Percentiles rank a stretch among this genome's conserved stretches.
phyloP scores from a whole-genome alignment of 2,113 vertebrate genomes.

The Pampusana beccarii region DNA sequence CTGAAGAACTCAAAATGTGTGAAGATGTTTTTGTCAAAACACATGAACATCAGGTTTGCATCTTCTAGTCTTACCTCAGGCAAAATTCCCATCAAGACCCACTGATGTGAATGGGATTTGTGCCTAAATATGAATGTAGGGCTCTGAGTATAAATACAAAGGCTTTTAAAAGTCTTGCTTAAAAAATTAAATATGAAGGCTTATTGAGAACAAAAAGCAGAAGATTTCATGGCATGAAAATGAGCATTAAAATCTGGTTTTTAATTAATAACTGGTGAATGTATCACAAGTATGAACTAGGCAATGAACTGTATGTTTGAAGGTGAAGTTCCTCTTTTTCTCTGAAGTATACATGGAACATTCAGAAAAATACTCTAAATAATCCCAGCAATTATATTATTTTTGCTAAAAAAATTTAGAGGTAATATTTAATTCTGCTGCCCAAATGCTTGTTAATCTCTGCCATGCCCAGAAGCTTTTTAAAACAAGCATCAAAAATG shows the following conservation, averaged over 20 bases:
- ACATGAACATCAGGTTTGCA: not conserved
- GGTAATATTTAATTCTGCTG: not conserved
- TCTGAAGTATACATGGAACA: not conserved
- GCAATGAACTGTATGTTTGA: not conserved
- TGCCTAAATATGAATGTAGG: not conserved
- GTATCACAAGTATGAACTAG: not conserved
- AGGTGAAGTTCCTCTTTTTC: not conserved
- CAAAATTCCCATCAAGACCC: not conserved
- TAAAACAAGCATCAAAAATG: not conserved
- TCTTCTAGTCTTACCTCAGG: not conserved
- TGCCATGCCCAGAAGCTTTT: not conserved
- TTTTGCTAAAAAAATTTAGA: not conserved
- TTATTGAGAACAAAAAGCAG: not conserved
- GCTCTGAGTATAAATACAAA: not conserved
- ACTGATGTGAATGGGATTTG: not conserved
- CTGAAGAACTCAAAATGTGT: not conserved
- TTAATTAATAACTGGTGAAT: not conserved
- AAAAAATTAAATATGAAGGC: not conserved
- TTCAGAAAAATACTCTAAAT: not conserved
- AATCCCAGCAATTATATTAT: not conserved
- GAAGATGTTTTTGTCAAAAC: constrained; percentile 10
- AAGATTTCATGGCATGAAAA: not conserved
- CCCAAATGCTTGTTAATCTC: not conserved
- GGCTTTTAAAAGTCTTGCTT: not conserved
- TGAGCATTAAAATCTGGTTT: not conserved